phyloP scores from a whole-genome alignment of 2,888 invertebrate species.

The Emesis furor region DNA sequence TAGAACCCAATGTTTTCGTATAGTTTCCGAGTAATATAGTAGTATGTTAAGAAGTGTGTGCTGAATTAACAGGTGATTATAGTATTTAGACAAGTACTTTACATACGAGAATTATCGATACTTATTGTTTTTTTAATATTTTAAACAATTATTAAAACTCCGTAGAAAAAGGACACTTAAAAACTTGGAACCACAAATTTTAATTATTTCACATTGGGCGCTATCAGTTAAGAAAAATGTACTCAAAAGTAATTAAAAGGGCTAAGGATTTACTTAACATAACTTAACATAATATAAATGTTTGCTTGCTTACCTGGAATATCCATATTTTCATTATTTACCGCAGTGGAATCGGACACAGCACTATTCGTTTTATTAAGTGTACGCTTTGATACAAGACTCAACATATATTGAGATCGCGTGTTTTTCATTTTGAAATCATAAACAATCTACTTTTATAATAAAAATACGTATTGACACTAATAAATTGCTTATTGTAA shows the following conservation, averaged over 20 bases:
- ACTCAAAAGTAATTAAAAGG: background rate
- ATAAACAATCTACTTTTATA: no score
- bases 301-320: background rate
- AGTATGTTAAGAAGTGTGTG: background rate
- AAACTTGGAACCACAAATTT: background rate
- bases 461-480: background rate
- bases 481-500: background rate
- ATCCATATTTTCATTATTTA: background rate
- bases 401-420: background rate
- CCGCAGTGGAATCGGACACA: background rate
- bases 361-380: background rate
- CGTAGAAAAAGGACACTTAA: background rate
- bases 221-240: conserved; percentile 6
- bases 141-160: conserved; percentile 5
- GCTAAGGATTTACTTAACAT: conserved; percentile 2
- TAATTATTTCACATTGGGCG: background rate
- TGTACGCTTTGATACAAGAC: conserved; percentile 5
- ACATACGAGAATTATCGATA: background rate
- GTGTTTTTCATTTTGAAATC: background rate
- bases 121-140: background rate
- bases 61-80: no score
- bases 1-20: background rate
- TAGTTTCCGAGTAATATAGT: background rate
- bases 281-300: conserved; percentile 7
- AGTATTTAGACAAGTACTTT: background rate